Evolutionary conservation across 2,113 vertebrate species (phyloP), one percentile per base, ranked within the genome.

Genomic region (Myotis brandtii): DNA sequence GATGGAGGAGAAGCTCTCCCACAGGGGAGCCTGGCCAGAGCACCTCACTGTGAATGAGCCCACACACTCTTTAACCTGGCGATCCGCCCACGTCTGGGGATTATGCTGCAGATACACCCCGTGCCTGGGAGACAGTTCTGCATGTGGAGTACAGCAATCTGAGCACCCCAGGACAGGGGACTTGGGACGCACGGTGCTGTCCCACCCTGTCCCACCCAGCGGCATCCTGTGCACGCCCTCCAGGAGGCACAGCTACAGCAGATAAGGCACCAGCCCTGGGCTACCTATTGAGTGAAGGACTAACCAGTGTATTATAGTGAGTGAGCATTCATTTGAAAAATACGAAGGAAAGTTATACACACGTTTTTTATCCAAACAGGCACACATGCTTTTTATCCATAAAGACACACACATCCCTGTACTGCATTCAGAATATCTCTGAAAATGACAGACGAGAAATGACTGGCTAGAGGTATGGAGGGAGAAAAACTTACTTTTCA

Each of bases 401-500:
- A 59, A 21, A 81, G 13, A 6, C 67, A 79, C 18, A 84, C 30
- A 76, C 3, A 67, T 40, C 21, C 32, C 23, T 89, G 11, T 50
- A 43, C 34, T n/a, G 73, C 27, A 17, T 32, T 37, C 0, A 82
- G 32, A 79, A 11, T 17, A 88, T 18, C 81, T 96, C 54, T 79
- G 54, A 32, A 86, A 25, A 20, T 46, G 73, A 48, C 4, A 66
- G 9, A 73, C 1, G 17, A 82, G 40, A 96, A 92, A 50, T 12
- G 30, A 43, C 85, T 73, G 66, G 72, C 69, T 86, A 18, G 43
- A 25, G n/a, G 5, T 9, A 14, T 30, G 16, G 34, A 3, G 10
- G 34, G 14, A 46, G 30, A 86, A 89, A 88, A 85, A 23, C 21
- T 56, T 50, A 77, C 32, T 91, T 86, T 92, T 95, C 50, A 86